These are phyloP conservation scores for Norana najaformis DNA, from an alignment of 2,888 invertebrate genomes.

Conservation along the genomic window DNA sequence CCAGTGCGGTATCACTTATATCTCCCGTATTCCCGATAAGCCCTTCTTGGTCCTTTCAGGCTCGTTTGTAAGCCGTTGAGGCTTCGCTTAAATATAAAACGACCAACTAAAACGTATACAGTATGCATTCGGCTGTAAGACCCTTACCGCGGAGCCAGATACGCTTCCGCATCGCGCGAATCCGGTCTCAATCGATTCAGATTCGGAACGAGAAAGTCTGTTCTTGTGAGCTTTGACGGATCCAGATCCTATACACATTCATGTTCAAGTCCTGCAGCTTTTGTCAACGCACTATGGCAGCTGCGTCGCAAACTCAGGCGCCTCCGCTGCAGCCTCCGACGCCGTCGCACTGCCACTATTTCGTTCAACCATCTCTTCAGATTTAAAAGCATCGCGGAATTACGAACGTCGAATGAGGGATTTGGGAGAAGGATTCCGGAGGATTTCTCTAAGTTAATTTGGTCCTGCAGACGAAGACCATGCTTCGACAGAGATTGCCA, in stretches of 20 bases:
- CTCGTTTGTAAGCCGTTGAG: conserved; percentile 13
- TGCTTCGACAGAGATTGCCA: neutral
- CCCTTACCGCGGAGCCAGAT: no score
- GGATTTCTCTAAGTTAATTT: conserved; percentile 13
- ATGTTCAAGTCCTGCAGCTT: neutral
- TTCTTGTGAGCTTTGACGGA: neutral
- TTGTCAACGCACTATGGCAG: neutral
- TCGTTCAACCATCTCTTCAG: neutral
- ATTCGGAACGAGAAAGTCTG: neutral
- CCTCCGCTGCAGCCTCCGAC: no score
- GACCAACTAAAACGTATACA: neutral
- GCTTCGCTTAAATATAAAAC: conserved; percentile 2
- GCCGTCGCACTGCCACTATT: neutral
- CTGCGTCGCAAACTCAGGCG: neutral
- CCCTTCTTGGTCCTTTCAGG: conserved; percentile 13
- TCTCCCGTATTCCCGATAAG: conserved; percentile 13
- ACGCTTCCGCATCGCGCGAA: neutral
- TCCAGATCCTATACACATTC: neutral
- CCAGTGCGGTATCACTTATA: neutral
- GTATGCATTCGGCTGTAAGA: neutral
- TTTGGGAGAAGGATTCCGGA: neutral
- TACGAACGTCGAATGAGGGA: conserved; percentile 13
- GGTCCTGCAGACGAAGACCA: conserved; percentile 13
- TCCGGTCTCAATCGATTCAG: conserved; percentile 1
- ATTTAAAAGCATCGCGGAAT: neutral